These are phyloP conservation scores for Pungitius pungitius DNA, from an alignment of 2,113 vertebrate genomes.

Conservation along the genomic window DNA sequence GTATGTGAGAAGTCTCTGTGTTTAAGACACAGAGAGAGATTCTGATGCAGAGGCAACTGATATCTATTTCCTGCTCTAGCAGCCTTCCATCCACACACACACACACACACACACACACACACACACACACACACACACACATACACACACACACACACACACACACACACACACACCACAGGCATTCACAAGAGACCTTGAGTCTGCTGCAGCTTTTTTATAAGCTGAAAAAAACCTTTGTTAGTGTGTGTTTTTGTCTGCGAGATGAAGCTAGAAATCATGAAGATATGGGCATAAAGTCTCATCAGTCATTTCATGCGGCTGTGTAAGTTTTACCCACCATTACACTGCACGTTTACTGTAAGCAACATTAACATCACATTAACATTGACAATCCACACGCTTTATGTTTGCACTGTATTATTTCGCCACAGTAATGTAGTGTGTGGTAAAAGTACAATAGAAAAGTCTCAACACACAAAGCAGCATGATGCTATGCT, in stretches of 20 bases:
- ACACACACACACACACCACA: slow-evolving; percentile 21
- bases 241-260: slow-evolving; percentile 7
- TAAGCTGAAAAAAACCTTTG: slow-evolving; percentile 51
- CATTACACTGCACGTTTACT: not conserved
- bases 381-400: not conserved
- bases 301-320: slow-evolving; percentile 25
- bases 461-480: not conserved
- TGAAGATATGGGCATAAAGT: slow-evolving; percentile 23
- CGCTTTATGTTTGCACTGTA: too few species aligned
- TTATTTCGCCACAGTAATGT: too few species aligned
- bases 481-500: not conserved
- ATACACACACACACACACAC: not conserved
- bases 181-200: slow-evolving; percentile 71
- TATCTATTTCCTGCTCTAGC: slow-evolving; percentile 15
- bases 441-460: not conserved
- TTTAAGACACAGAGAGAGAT: not conserved
- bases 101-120: slow-evolving; percentile 7
- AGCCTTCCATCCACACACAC: not conserved
- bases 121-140: slow-evolving; percentile 3
- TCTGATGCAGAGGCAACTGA: slow-evolving; percentile 26
- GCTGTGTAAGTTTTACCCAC: not conserved
- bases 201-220: slow-evolving; percentile 59
- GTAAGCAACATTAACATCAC: not conserved
- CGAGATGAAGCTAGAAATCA: slow-evolving; percentile 9
- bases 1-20: not conserved